A percentile compares a stretch with the other conserved stretches of the same genome.
phyloP scores from a whole-genome alignment of 2,888 invertebrate genomes.

The Hypercompe scribonia region DNA sequence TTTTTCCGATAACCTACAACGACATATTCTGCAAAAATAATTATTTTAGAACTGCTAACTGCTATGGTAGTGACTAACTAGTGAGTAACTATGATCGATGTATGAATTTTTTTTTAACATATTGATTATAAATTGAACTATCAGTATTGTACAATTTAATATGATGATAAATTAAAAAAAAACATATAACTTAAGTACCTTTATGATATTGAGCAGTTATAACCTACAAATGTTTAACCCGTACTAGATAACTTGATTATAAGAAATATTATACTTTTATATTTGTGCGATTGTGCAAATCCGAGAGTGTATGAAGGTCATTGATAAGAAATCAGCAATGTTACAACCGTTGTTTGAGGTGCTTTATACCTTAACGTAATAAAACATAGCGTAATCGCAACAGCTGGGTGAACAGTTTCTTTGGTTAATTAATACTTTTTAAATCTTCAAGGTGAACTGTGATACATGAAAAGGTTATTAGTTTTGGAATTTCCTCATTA shows the following conservation, averaged over 20 bases:
- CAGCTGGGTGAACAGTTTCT: conserved; percentile 32
- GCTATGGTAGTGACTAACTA: not conserved
- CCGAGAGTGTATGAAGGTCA: conserved; percentile 78
- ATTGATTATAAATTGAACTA: not conserved
- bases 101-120: not conserved
- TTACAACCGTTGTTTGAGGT: conserved; percentile 67
- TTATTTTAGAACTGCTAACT: not conserved
- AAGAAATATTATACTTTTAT: conserved; percentile 56
- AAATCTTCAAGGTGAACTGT: conserved; percentile 33
- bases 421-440: conserved; percentile 39
- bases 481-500: not conserved
- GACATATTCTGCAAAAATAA: conserved; percentile 13
- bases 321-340: conserved; percentile 81
- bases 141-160: not conserved
- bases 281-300: conserved; percentile 67
- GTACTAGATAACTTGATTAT: conserved; percentile 47
- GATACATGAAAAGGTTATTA: conserved; percentile 1
- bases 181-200: not conserved
- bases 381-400: conserved; percentile 54
- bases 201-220: conserved; percentile 3
- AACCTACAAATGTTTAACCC: conserved; percentile 24
- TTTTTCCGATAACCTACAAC: conserved; percentile 6
- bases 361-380: conserved; percentile 62
- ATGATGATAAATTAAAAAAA: not conserved
- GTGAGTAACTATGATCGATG: not conserved